Base-by-base conservation (phyloP, 2,888 invertebrate species). In the Meloe dianella region DNA sequence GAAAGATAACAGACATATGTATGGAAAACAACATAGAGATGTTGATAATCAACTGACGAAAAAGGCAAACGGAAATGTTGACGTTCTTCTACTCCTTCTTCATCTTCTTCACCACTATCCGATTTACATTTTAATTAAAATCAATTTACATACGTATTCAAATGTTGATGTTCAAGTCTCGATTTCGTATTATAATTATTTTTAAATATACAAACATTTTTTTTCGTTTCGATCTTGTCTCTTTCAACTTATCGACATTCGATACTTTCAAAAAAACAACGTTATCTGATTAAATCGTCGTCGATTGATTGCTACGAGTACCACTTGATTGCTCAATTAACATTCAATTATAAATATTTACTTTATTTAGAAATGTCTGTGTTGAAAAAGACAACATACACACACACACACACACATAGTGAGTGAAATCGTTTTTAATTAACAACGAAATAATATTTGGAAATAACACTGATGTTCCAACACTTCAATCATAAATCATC, bases 121-220 rank as follows among this genome's bases (percentile, higher is more conserved):
- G 54, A 73, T 73, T 71, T 70, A 66, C 71, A 73, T 73, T 71
- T 73, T 73, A 74, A 74, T 73, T 73, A 71, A 56, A 51, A 57
- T 54, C 57, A 60, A 73, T 74, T 74, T 68, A 68, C 73, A 73
- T 73, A 74, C 68, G 72, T 73, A 74, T 70, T 69, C 71, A 67
- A 73, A 72, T 73, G 71, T 68, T 69, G 71, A 71, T 67, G 63
- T 35, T 20, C 22, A 57, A 35, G 58, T 60, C 65, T 68, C 65
- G 63, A 65, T 65, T 58, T 35, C 29, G 22, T 57, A 60, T 58
- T 60, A 60, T 57, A 63, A 54, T 14, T 22, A 24, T 54, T 54
- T 24, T 54, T 24, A 20, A n/a, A 41, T 41, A 41, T 41, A 41
- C 35, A 35, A n/a, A n/a, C n/a, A 35, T 35, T 10, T 35, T 12